Base-by-base conservation (phyloP, 2,888 invertebrate species). In the Alviniconcha strummeri region DNA sequence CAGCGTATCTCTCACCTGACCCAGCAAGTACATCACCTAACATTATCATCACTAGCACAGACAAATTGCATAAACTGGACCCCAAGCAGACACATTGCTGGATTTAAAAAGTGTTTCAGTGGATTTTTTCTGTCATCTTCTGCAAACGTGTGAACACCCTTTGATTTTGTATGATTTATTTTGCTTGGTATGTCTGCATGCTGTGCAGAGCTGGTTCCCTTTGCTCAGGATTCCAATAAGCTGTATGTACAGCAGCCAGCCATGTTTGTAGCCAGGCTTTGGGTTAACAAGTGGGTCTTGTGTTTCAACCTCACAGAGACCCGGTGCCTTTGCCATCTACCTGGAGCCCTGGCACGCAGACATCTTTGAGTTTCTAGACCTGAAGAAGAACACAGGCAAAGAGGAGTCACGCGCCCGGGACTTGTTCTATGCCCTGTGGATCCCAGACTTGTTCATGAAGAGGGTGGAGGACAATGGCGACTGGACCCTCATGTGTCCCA, bases 321-420 rank as follows among this genome's bases (percentile, higher is more conserved):
- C 99, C 3, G 99, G 99, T 54, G 99, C 99, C 5, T 98, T 99
- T 94, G 98, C 99, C 19, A 96, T 99, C 86, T 99, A 99, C 92
- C 94, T 99, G 82, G 99, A 99, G 94, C 99, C 99, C 0, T 99
- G 99, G 99, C 99, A 99, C 94, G 96, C 98, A 0, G 99, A 99
- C 93, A 95, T 99, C 85, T 97, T 98, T 93, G 98, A 98, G 85
- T 99, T 99, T 94, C 94, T 99, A 81, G 97, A 99, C 92, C 94
- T 99, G 80, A 97, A 97, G 92, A 99, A 98, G 93, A 99, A 99
- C 93, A 98, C 97, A 0, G 95, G 99, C 0, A 97, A 97, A 92
- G 99, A 99, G 93, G 99, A 99, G 94, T 95, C 96, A 69, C 95
- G 99, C 76, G 99, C 99, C 0, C 95, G 99, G 82, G 99, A 99